These are phyloP conservation scores for Leucania comma DNA, from an alignment of 2,888 invertebrate species.

Conservation along the genomic window DNA sequence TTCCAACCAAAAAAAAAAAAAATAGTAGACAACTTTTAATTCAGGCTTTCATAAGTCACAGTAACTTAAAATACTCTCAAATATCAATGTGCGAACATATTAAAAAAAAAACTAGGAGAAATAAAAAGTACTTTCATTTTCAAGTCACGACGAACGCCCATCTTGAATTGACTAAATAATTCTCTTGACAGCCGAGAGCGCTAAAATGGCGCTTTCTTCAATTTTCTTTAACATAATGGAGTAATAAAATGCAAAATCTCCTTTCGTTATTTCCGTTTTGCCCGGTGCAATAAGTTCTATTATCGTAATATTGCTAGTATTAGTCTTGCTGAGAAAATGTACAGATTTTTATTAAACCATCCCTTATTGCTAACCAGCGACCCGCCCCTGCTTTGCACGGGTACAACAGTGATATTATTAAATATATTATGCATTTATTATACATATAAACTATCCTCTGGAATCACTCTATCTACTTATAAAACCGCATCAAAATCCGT, in stretches of 20 bases:
- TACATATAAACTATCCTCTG: too few relatives aligned
- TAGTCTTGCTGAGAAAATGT: not conserved
- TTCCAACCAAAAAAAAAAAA: too few relatives aligned
- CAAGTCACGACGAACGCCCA: not conserved
- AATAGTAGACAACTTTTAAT: not conserved
- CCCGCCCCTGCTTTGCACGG: too few relatives aligned
- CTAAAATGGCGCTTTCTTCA: constrained; percentile 4
- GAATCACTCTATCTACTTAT: too few relatives aligned
- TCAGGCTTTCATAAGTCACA: not conserved
- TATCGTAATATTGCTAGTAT: not conserved
- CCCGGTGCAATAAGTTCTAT: constrained; percentile 10
- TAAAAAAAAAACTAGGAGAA: not conserved
- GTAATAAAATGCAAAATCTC: constrained; percentile 7
- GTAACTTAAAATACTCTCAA: too few relatives aligned
- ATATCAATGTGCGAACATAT: too few relatives aligned
- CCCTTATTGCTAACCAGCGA: too few relatives aligned
- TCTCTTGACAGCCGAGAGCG: constrained; percentile 1
- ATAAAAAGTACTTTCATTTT: not conserved
- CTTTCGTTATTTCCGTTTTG: not conserved
- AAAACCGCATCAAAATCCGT: too few relatives aligned
- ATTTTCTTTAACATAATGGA: not conserved
- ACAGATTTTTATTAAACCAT: not conserved
- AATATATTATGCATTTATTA: too few relatives aligned
- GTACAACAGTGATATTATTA: too few relatives aligned
- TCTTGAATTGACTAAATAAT: constrained; percentile 22